phyloP scores from a whole-genome alignment of 2,797 vertebrate species.

The Scyliorhinus canicula region DNA sequence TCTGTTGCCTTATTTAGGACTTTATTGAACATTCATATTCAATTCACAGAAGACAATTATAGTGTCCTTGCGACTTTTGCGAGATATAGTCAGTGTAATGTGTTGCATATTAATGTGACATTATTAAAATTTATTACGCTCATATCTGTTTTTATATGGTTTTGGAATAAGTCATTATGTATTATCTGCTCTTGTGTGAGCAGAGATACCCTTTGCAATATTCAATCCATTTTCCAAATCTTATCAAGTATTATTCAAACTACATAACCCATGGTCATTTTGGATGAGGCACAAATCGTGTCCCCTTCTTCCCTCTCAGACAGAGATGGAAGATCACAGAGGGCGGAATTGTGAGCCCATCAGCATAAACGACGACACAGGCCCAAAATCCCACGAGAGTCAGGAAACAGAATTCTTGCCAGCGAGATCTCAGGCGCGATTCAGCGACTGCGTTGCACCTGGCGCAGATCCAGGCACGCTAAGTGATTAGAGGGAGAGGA shows the following conservation, averaged over 20 bases:
- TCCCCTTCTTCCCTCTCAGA: not conserved
- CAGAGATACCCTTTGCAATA: not conserved
- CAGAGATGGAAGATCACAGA: too few species aligned
- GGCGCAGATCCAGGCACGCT: too few species aligned
- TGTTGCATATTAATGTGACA: not conserved
- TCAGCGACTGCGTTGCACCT: too few species aligned
- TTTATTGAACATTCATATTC: not conserved
- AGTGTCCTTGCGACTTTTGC: not conserved
- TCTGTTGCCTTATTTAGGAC: not conserved
- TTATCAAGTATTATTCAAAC: not conserved
- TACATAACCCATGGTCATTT: too few species aligned
- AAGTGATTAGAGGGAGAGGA: too few species aligned
- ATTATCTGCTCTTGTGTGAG: not conserved
- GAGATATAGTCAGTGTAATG: conserved; percentile 10
- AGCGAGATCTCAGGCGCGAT: too few species aligned
- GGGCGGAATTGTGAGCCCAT: too few species aligned
- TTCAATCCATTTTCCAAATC: not conserved
- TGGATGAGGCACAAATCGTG: not conserved
- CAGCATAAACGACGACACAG: too few species aligned
- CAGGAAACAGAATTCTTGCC: too few species aligned
- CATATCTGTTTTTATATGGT: not conserved
- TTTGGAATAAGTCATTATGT: not conserved
- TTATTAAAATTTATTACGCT: not conserved
- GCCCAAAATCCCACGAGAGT: too few species aligned
- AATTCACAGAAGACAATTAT: not conserved